Base-by-base conservation (phyloP, 2,113 vertebrate genomes). In the Crocuta crocuta region DNA sequence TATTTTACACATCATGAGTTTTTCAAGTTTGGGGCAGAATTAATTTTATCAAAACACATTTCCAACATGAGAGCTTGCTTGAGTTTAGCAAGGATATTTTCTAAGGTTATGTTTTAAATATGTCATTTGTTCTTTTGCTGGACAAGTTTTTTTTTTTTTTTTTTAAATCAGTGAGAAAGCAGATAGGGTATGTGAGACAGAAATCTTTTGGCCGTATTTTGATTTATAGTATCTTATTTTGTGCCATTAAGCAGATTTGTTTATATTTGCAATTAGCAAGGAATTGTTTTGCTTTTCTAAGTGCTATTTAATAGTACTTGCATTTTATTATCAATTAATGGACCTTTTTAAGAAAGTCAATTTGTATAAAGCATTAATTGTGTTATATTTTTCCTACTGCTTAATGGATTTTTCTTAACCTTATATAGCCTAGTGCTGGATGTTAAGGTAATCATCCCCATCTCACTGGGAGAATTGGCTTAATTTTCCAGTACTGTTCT, bases 151-250 rank as follows among this genome's bases (percentile, higher is more conserved):
- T 96, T 86, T 97, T 82, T 89, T 96, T 12, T 28, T 43, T 10
- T 9, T 96, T 86, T 97, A 78, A 85, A n/a, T 33, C 9, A 24
- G 76, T 94, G 70, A 96, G 84, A 95, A 84, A 89, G 71, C 94
- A 7, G 89, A 43, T 15, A 39, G 74, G 73, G 39, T 89, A 66
- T 2, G 16, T 17, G 10, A 68, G 45, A 31, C 10, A 74, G 66
- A 86, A 63, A 80, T 81, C 17, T 15, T 82, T 92, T 94, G 39
- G 89, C 35, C 84, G 6, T 87, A 10, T 86, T 89, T 97, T 90
- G 61, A 89, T 63, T 97, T 96, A 39, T 83, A n/a, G 23, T 65
- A n/a, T 89, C 65, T 76, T 94, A 45, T 85, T 96, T 89, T 82
- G 33, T 91, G 71, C 78, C 58, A 91, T 70, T 93, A 94, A 82